Base-by-base conservation (phyloP, 2,113 vertebrate genomes). In the Urocitellus parryii region DNA sequence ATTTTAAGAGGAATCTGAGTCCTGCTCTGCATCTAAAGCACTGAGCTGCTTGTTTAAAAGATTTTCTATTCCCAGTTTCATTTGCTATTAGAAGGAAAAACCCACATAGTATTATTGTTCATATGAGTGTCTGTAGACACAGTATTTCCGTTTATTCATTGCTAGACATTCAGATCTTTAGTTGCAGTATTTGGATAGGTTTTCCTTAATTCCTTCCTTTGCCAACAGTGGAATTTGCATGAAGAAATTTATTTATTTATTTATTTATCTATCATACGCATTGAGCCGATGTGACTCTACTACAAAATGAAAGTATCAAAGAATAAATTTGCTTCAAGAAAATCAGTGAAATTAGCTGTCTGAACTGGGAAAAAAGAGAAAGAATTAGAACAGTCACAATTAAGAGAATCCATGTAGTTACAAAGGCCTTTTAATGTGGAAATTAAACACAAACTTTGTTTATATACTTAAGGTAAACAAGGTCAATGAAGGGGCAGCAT, bases 381-480 rank as follows among this genome's bases (percentile, higher is more conserved):
- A 24, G 25, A 84, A 39, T 67, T 70, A 65, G 29, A 61, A 83
- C 37, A 37, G 72, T 27, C 58, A 39, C 17, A 53, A 34, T 82
- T 81, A 89, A 83, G 68, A 92, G 25, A 89, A 89, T 61, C 37
- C 20, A n/a, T 61, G 3, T 91, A 86, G 65, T 39, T 82, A 70
- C 29, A 53, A 83, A 93, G 51, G 17, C 29, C 29, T 32, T 92
- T 91, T 77, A 39, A 68, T 37, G n/a, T 91, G 65, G 45, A 80
- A 90, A 86, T 93, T 83, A 87, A 94, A 77, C 22, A 88, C n/a
- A 77, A 88, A 48, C 39, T 94, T 91, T 67, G 18, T 88, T 97
- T 83, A 51, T 24, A 42, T 77, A 24, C 14, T 67, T 79, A 37
- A 80, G 76, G 53, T 45, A 77, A 92, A 85, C 20, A 65, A 53